A percentile compares a stretch with the other conserved stretches of the same genome.
Conservation (phyloP, 1,140 invertebrate species). For the Drosophila pachea region DNA sequence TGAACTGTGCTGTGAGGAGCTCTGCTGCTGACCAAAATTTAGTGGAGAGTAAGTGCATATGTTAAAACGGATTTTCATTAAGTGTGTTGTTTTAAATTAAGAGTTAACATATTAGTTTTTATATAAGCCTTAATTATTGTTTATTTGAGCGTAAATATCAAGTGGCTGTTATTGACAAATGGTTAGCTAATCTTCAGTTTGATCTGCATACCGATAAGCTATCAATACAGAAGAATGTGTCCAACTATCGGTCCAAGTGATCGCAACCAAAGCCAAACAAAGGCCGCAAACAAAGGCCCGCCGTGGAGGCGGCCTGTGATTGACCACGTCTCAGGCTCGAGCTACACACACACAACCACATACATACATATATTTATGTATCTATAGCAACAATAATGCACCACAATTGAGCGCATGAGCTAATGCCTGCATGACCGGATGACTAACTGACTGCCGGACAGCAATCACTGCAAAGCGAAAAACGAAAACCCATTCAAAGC, state of each 20-base stretch:
- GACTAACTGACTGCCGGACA: constrained; percentile 54
- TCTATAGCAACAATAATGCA: constrained; percentile 22
- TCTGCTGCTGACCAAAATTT: constrained; percentile 2
- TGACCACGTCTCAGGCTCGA: constrained; percentile 1
- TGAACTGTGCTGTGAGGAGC: constrained; percentile 31
- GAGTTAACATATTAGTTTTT: too few relatives aligned
- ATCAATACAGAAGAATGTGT: background rate
- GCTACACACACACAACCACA: too few relatives aligned
- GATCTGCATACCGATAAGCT: background rate
- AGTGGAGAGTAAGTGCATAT: constrained; percentile 10
- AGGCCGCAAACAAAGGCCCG: background rate
- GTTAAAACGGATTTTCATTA: background rate
- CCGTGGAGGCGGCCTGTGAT: constrained; percentile 3
- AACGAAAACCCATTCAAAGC: constrained; percentile 27
- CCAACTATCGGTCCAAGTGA: background rate
- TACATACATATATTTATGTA: too few relatives aligned
- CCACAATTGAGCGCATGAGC: constrained; percentile 18
- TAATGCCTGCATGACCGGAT: constrained; percentile 19
- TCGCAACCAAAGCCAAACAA: constrained; percentile 7
- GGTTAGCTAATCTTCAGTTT: constrained; percentile 1
- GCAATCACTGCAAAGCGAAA: constrained; percentile 36
- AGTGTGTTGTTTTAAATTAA: too few relatives aligned
- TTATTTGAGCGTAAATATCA: background rate
- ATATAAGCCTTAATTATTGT: background rate
- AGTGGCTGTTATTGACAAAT: background rate